Evolutionary conservation across 2,797 vertebrate species (phyloP).

Genomic region (Danio kyathit): DNA sequence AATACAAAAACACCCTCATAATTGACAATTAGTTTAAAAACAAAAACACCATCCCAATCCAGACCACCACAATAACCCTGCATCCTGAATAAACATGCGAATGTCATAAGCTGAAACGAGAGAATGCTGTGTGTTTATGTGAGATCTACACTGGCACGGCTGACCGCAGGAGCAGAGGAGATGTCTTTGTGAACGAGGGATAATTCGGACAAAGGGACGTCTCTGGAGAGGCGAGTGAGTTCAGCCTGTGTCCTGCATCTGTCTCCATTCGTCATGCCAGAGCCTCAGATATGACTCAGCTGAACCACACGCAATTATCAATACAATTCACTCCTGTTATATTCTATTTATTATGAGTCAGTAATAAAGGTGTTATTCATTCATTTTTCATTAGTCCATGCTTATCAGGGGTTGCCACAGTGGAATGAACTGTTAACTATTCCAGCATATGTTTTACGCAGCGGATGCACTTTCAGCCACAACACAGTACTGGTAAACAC

Average conservation of each 20-base stretch:
- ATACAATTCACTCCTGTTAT: too few relatives aligned
- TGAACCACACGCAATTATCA: constrained; percentile 15
- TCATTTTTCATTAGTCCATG: too few relatives aligned
- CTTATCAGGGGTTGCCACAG: too few relatives aligned
- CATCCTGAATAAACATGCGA: not conserved
- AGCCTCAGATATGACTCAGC: constrained; percentile 61
- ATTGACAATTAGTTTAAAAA: not conserved
- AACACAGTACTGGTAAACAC: too few relatives aligned
- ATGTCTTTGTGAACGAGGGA: constrained; percentile 45
- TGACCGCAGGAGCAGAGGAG: constrained; percentile 15
- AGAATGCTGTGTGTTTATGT: not conserved
- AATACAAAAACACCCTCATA: not conserved
- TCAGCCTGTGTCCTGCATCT: constrained; percentile 25
- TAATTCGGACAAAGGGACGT: constrained; percentile 50
- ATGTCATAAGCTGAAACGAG: not conserved
- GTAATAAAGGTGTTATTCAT: too few relatives aligned
- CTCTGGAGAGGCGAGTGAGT: constrained; percentile 43
- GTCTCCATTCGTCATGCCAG: constrained; percentile 37
- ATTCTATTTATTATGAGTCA: too few relatives aligned
- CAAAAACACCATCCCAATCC: not conserved
- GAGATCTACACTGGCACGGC: constrained; percentile 10
- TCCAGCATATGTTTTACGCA: too few relatives aligned
- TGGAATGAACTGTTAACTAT: too few relatives aligned
- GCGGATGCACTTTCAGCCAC: too few relatives aligned
- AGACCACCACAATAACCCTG: not conserved